Evolutionary conservation across 1,140 invertebrate genomes (phyloP).

Genomic region (Caenorhabditis tropicalis): DNA sequence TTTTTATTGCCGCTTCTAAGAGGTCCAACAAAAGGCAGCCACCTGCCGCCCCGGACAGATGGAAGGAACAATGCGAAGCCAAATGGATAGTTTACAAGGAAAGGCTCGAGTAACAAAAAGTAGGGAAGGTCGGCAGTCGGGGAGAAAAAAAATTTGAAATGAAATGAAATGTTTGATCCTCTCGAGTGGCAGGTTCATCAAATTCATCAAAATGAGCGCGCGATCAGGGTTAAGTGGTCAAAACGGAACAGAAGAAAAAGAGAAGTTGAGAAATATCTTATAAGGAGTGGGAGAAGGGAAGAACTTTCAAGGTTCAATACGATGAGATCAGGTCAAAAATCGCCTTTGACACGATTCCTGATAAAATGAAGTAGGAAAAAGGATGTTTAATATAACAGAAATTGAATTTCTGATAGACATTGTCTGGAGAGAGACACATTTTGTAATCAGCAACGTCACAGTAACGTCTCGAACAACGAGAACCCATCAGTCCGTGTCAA

Average conservation of each 20-base stretch:
- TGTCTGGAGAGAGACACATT: not conserved
- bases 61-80: not conserved
- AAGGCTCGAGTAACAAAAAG: not conserved
- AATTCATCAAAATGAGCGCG: conserved; percentile 13
- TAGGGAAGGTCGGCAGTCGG: not conserved
- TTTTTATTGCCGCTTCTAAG: conserved; percentile 26
- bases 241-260: not conserved
- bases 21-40: conserved; percentile 40
- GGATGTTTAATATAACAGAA: no score
- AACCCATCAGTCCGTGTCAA: conserved; percentile 23
- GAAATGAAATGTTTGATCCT: conserved; percentile 31
- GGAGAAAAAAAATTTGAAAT: not conserved
- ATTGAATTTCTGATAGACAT: no score
- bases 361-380: no score
- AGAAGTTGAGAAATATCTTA: conserved; percentile 18
- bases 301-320: not conserved
- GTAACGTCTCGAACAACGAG: not conserved
- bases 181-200: conserved; percentile 36
- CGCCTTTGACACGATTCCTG: not conserved
- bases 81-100: not conserved
- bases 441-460: not conserved
- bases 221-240: conserved; percentile 40
- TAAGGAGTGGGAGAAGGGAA: not conserved
- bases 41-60: not conserved
- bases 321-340: not conserved